Evolutionary conservation across 2,113 vertebrate species (phyloP).

Genomic region (Calidris pygmaea): DNA sequence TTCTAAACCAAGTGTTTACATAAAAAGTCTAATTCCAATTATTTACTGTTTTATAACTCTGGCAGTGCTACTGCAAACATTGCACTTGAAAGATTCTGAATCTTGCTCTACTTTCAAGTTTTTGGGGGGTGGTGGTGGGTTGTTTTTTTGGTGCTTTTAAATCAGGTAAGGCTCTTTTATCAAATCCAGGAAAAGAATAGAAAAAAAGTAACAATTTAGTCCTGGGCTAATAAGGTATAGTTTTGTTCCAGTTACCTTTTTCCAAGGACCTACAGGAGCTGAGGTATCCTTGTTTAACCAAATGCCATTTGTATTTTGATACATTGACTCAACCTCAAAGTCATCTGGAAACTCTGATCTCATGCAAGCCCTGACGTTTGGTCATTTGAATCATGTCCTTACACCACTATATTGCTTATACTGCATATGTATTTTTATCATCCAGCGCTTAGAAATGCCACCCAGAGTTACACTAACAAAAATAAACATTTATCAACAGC

Average conservation of each 20-base stretch:
- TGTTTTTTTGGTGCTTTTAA: not conserved
- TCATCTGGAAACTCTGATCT: not conserved
- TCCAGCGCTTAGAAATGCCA: not conserved
- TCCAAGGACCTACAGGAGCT: not conserved
- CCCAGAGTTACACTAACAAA: not conserved
- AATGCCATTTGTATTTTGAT: not conserved
- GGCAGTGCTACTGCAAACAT: not conserved
- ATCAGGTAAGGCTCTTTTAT: not conserved
- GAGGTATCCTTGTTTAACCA: not conserved
- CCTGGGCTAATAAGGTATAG: not conserved
- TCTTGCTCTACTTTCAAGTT: not conserved
- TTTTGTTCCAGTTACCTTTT: not conserved
- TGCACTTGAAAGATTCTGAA: not conserved
- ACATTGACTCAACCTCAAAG: not conserved
- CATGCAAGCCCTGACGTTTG: not conserved
- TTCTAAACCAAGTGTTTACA: not conserved
- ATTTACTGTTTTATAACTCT: conserved; percentile 1
- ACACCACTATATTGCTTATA: not conserved
- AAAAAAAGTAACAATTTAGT: not conserved
- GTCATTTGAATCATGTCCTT: not conserved
- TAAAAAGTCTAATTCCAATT: not conserved
- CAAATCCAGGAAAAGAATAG: not conserved
- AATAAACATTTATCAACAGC: not conserved
- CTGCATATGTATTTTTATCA: not conserved
- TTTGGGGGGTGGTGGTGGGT: not conserved